Base-by-base conservation (phyloP, 2,113 vertebrate genomes). In the Motacilla tschutschensis region DNA sequence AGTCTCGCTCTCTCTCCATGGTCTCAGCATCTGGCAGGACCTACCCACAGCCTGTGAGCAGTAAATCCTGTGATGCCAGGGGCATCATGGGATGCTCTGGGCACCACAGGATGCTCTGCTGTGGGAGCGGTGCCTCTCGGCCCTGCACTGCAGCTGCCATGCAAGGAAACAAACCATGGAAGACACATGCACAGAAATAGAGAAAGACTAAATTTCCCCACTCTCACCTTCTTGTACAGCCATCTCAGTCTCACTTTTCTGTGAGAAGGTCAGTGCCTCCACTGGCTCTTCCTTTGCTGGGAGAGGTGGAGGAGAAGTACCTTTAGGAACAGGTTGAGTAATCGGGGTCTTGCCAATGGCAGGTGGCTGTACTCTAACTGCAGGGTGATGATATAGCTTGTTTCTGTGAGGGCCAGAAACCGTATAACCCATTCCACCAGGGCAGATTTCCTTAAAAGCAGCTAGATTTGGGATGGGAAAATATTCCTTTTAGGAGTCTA, bases 391-490 rank as follows among this genome's bases (percentile, higher is more conserved):
- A 95, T 97, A 96, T 96, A 96, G 96, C 96, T 97, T 97, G 96
- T 98, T 99, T 95, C 97, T 97, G 94, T 98, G 97, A 93, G 98
- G 96, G 93, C 97, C 97, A 97, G 98, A 97, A 96, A 99, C 98
- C 74, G 98, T 99, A 98, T 99, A 99, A 94, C 99, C 99, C 99
- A 99, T 99, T 96, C 99, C 99, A 95, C 99, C 99, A 83, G 99
- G 99, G 97, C 99, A 99, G 96, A 99, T 99, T 96, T 99, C 98
- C 97, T 99, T 99, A 97, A 99, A 99, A 94, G 98, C 98, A 94
- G 98, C 99, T 99, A 97, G 95, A 90, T 95, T 97, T 97, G 97
- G 93, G 96, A 97, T 94, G 96, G 96, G 96, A 97, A 96, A 96
- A 97, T 96, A 97, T 97, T 96, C 96, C 95, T 97, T 97, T 97